Conservation (phyloP, 2,113 vertebrate genomes). For the Paradisaea rubra region DNA sequence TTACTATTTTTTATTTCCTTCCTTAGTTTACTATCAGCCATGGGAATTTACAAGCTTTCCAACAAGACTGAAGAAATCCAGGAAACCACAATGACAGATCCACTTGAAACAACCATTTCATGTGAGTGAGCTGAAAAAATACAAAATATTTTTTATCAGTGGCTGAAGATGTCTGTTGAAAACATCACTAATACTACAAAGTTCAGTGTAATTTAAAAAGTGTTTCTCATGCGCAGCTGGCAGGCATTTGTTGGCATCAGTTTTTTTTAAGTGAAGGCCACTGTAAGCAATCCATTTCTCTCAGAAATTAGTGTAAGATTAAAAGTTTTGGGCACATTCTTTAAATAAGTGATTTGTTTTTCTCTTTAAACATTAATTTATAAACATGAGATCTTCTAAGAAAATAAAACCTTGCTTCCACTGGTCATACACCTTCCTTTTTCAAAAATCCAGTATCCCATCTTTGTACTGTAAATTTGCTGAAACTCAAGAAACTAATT, state of each 20-base stretch:
- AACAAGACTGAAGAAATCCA: conserved; percentile 50
- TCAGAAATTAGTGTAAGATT: not conserved
- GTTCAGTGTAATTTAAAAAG: not conserved
- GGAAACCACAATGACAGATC: conserved; percentile 52
- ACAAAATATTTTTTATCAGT: not conserved
- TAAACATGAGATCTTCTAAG: not conserved
- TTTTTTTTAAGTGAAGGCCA: not conserved
- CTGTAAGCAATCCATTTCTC: not conserved
- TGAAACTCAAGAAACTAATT: not conserved
- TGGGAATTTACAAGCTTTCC: conserved; percentile 64
- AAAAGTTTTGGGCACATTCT: not conserved
- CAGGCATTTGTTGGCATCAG: not conserved
- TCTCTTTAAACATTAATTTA: not conserved
- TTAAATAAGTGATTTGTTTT: not conserved
- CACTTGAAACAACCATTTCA: conserved; percentile 45
- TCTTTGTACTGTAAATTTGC: not conserved
- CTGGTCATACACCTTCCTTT: not conserved
- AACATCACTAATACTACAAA: not conserved
- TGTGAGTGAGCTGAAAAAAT: conserved; percentile 8
- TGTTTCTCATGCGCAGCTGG: not conserved
- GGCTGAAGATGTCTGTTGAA: not conserved
- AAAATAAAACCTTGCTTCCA: not conserved
- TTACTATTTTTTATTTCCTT: conserved; percentile 58
- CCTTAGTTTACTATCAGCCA: conserved; percentile 37
- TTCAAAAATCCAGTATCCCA: not conserved